Percentiles rank a stretch among this genome's conserved stretches.
Conservation (phyloP, 2,888 invertebrate species). For the Bombylius major region DNA sequence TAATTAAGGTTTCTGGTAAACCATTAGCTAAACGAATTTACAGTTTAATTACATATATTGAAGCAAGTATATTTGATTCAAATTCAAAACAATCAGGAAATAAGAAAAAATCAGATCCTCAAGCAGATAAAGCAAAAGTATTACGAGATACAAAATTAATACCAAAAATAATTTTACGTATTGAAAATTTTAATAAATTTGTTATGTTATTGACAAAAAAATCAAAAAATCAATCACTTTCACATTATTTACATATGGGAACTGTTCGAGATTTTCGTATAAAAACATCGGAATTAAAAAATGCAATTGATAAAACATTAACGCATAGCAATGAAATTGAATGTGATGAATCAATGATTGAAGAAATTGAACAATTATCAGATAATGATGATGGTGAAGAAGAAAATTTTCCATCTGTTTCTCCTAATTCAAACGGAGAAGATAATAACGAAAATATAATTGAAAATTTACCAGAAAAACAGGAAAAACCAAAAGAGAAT, state of each 20-base stretch:
- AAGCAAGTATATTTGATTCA: slow-evolving; percentile 34
- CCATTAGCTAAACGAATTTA: slow-evolving; percentile 42
- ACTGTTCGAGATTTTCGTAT: slow-evolving; percentile 50
- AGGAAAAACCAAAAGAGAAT: not conserved
- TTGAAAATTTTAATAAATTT: slow-evolving; percentile 49
- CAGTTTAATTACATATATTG: slow-evolving; percentile 42
- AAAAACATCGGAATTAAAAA: slow-evolving; percentile 39
- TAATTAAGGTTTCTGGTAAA: slow-evolving; percentile 43
- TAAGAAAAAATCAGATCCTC: slow-evolving; percentile 30
- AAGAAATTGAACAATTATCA: not conserved
- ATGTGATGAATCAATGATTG: slow-evolving; percentile 5
- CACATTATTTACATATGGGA: slow-evolving; percentile 45
- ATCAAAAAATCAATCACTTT: slow-evolving; percentile 39
- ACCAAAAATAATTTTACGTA: slow-evolving; percentile 47
- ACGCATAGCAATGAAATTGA: slow-evolving; percentile 26
- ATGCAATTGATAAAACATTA: slow-evolving; percentile 39
- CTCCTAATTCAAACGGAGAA: not conserved
- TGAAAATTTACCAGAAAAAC: not conserved
- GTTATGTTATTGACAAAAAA: slow-evolving; percentile 45
- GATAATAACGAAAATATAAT: not conserved
- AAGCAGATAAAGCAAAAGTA: slow-evolving; percentile 40
- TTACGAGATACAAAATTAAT: slow-evolving; percentile 46
- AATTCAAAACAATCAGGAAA: not conserved
- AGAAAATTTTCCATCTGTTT: not conserved
- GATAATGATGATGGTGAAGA: not conserved